A percentile compares a stretch with the other conserved stretches of the same genome.
Conservation (phyloP, 2,888 invertebrate species). For the Meteorus cinctellus region DNA sequence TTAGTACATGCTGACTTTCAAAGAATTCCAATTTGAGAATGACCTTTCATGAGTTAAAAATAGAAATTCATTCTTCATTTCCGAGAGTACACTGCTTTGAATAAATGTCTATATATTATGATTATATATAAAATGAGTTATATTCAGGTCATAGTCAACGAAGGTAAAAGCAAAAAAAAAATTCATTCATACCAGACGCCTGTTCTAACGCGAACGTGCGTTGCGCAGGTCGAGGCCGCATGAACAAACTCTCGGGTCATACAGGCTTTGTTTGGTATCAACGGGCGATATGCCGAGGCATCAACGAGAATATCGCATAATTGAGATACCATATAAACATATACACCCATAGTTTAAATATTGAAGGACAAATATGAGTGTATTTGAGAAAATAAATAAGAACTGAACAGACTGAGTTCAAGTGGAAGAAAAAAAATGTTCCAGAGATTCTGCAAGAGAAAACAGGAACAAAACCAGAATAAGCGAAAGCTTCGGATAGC, state of each 20-base stretch:
- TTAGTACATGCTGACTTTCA: no score
- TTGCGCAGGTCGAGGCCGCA: constrained; percentile 41
- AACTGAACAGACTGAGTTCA: no score
- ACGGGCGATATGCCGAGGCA: constrained; percentile 10
- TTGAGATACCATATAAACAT: background rate
- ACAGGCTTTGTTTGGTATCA: constrained; percentile 25
- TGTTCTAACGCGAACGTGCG: constrained; percentile 15
- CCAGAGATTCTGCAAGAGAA: no score
- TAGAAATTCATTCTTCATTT: no score
- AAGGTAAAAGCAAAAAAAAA: constrained; percentile 27
- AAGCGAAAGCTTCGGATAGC: no score
- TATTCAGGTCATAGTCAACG: constrained; percentile 37
- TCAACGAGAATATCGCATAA: constrained; percentile 26
- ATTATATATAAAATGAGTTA: background rate
- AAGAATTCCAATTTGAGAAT: no score
- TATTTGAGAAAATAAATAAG: no score
- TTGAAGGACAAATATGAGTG: background rate
- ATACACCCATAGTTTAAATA: background rate
- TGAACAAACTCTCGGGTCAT: constrained; percentile 30
- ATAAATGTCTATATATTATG: no score
- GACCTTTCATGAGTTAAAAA: no score
- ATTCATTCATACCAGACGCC: constrained; percentile 50
- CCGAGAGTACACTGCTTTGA: no score
- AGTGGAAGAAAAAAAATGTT: no score
- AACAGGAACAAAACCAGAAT: no score